Percentiles rank a stretch among this genome's conserved stretches.
Evolutionary conservation across 2,888 invertebrate genomes (phyloP).

Genomic region (Ectobius pallidus): DNA sequence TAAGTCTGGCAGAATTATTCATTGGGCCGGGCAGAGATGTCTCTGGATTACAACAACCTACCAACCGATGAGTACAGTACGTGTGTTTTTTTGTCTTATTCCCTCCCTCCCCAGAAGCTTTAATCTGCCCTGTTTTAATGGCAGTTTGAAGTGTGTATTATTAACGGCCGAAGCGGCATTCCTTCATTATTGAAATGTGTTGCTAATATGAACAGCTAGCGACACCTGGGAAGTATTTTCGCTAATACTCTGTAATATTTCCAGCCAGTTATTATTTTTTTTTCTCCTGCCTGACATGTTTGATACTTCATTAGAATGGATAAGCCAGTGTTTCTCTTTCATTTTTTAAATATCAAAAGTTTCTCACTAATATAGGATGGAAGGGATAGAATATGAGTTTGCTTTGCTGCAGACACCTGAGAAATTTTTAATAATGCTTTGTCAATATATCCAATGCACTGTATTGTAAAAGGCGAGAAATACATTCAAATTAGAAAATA

Average conservation of each 20-base stretch:
- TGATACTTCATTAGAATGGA: slow-evolving; percentile 22
- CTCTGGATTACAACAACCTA: slow-evolving; percentile 23
- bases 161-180: slow-evolving; percentile 6
- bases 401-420: slow-evolving; percentile 1
- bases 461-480: not conserved
- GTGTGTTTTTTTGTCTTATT: not conserved
- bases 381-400: too few species aligned
- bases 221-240: slow-evolving; percentile 17
- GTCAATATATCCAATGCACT: not conserved
- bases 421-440: not conserved
- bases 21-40: slow-evolving; percentile 25
- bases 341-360: not conserved
- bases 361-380: not conserved
- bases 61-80: slow-evolving; percentile 21
- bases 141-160: slow-evolving; percentile 29
- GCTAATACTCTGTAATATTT: slow-evolving; percentile 17
- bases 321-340: not conserved
- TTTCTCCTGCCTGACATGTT: not conserved
- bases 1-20: slow-evolving; percentile 31
- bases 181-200: slow-evolving; percentile 29
- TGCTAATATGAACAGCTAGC: not conserved
- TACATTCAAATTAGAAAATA: not conserved
- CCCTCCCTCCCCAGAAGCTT: not conserved
- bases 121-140: slow-evolving; percentile 30
- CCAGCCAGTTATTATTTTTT: not conserved